Conservation (phyloP, 2,888 invertebrate species). For the Mystacides longicornis region DNA sequence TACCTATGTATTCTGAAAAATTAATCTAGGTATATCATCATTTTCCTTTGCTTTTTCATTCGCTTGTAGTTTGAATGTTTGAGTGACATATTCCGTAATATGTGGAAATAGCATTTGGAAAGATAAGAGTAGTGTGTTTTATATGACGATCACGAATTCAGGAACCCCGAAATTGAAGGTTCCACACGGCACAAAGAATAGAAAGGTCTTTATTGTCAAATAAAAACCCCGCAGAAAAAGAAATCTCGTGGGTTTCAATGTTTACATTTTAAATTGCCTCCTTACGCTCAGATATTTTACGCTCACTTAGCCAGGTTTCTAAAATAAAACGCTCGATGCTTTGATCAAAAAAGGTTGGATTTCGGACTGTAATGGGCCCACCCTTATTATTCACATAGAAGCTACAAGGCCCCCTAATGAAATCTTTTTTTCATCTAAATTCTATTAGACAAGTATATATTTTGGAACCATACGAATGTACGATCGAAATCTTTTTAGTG, state of each 20-base stretch:
- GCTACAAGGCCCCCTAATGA: background rate
- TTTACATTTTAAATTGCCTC: slow-evolving; percentile 2
- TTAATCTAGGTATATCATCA: too few relatives aligned
- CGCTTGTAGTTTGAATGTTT: too few relatives aligned
- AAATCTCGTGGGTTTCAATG: slow-evolving; percentile 1
- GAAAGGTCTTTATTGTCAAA: background rate
- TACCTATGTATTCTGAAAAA: too few relatives aligned
- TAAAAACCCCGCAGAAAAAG: background rate
- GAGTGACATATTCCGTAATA: too few relatives aligned
- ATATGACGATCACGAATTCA: background rate
- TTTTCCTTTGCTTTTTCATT: too few relatives aligned
- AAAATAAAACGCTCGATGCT: background rate
- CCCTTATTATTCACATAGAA: background rate
- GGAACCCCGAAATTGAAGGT: background rate
- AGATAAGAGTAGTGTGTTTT: background rate
- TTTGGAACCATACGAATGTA: too few relatives aligned
- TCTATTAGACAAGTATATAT: too few relatives aligned
- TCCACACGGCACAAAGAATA: background rate
- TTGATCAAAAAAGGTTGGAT: background rate
- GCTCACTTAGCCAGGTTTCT: background rate
- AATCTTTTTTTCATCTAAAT: background rate
- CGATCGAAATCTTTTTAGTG: too few relatives aligned
- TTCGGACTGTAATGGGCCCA: background rate
- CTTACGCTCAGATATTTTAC: slow-evolving; percentile 1
- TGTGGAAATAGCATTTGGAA: too few relatives aligned